phyloP scores from a whole-genome alignment of 1,140 invertebrate species.

The Danaus plexippus region DNA sequence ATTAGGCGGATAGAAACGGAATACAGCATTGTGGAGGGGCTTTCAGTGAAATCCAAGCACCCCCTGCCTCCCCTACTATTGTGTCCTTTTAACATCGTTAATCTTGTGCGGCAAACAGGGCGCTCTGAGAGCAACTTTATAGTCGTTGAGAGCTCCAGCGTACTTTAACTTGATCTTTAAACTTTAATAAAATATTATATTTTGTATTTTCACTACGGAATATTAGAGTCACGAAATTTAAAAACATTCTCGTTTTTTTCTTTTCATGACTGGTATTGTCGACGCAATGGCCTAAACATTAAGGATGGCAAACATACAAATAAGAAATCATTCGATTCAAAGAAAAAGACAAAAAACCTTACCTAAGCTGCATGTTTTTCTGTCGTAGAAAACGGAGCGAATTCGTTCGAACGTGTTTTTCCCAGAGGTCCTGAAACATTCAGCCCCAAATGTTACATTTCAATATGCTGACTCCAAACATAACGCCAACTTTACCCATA shows the following conservation, averaged over 20 bases:
- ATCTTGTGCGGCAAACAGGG: slow-evolving; percentile 58
- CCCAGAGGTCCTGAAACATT: slow-evolving; percentile 45
- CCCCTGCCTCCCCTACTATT: slow-evolving; percentile 25
- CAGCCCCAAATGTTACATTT: slow-evolving; percentile 58
- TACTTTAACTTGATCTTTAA: not conserved
- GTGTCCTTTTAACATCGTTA: slow-evolving; percentile 53
- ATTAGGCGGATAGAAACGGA: slow-evolving; percentile 42
- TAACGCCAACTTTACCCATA: slow-evolving; percentile 49
- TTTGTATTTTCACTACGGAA: slow-evolving; percentile 3
- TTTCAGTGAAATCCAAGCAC: slow-evolving; percentile 32
- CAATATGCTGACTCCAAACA: slow-evolving; percentile 57
- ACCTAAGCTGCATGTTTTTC: slow-evolving; percentile 16
- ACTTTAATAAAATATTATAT: slow-evolving; percentile 3
- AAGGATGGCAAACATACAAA: too few relatives aligned
- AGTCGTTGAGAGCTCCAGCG: slow-evolving; percentile 11
- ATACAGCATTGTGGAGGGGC: slow-evolving; percentile 26
- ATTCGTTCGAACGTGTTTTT: slow-evolving; percentile 41
- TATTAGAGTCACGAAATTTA: slow-evolving; percentile 9
- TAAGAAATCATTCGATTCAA: not conserved
- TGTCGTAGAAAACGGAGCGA: slow-evolving; percentile 7
- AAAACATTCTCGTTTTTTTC: slow-evolving; percentile 1
- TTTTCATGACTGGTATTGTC: slow-evolving; percentile 4
- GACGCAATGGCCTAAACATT: not conserved
- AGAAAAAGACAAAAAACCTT: slow-evolving; percentile 11
- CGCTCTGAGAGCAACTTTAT: slow-evolving; percentile 41